These are phyloP conservation scores for Patella ulyssiponensis DNA, from an alignment of 2,888 invertebrate genomes.

Conservation along the genomic window DNA sequence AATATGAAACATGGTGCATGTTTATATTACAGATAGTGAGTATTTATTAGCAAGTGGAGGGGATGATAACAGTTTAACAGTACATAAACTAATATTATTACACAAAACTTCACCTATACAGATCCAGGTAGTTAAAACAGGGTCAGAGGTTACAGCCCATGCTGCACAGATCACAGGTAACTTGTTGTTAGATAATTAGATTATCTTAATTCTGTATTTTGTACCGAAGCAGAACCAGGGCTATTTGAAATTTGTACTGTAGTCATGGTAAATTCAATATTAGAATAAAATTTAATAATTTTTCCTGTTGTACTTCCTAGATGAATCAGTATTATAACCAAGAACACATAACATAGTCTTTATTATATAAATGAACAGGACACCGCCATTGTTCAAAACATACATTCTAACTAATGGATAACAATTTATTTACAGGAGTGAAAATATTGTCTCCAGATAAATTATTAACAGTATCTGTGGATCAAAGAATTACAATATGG, in stretches of 20 bases:
- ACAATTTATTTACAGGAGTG: slow-evolving; percentile 43
- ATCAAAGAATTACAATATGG: slow-evolving; percentile 61
- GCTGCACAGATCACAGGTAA: slow-evolving; percentile 62
- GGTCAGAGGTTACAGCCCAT: slow-evolving; percentile 46
- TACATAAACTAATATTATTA: slow-evolving; percentile 23
- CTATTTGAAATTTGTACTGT: no score
- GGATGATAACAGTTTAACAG: slow-evolving; percentile 80
- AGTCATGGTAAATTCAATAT: neutral
- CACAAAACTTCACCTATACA: neutral
- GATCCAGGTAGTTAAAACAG: slow-evolving; percentile 15
- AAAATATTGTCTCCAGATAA: slow-evolving; percentile 37
- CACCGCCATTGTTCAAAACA: no score
- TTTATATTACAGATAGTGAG: slow-evolving; percentile 68
- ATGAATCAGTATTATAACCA: neutral
- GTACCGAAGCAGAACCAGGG: no score
- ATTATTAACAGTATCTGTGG: slow-evolving; percentile 56
- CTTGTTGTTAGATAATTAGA: neutral
- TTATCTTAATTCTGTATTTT: no score
- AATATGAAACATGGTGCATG: neutral
- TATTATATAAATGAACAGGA: no score
- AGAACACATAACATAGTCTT: no score
- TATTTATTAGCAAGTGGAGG: slow-evolving; percentile 82
- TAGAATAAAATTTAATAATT: neutral
- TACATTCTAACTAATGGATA: no score
- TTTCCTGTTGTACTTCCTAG: neutral